Percentiles rank a stretch among this genome's conserved stretches.
phyloP scores from a whole-genome alignment of 2,888 invertebrate genomes.

The Megaustenia siamemsis region DNA sequence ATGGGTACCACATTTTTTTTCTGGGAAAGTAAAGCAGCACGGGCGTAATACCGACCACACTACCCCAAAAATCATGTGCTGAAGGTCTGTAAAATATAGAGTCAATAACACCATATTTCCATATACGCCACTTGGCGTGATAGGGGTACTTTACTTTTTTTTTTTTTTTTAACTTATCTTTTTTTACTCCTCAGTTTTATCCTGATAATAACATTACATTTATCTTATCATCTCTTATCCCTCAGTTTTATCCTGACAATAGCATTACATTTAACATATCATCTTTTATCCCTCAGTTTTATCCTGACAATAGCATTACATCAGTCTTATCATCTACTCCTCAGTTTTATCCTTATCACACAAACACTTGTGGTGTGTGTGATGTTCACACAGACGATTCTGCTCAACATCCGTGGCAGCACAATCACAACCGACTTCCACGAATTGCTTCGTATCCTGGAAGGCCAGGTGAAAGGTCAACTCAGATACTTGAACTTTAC shows the following conservation, averaged over 20 bases:
- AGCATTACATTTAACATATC: neutral
- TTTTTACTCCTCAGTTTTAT: too few species aligned
- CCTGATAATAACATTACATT: too few species aligned
- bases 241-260: neutral
- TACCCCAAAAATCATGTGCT: too few species aligned
- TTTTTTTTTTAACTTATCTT: too few species aligned
- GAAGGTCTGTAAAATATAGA: too few species aligned
- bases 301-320: neutral
- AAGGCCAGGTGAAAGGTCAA: neutral
- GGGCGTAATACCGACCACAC: too few species aligned
- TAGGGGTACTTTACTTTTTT: too few species aligned
- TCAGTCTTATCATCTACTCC: neutral
- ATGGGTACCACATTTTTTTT: too few species aligned
- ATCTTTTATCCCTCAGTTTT: neutral
- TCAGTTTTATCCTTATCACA: neutral
- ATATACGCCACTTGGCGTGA: too few species aligned
- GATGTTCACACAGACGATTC: constrained; percentile 19
- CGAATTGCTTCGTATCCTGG: neutral
- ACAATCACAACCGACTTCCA: neutral
- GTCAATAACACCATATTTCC: too few species aligned
- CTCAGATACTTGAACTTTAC: neutral
- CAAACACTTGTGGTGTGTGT: neutral
- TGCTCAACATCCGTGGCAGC: neutral
- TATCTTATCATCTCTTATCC: too few species aligned
- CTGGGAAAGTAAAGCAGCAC: too few species aligned